Base-by-base conservation (phyloP, 2,888 invertebrate genomes). In the Mythimna ferrago region DNA sequence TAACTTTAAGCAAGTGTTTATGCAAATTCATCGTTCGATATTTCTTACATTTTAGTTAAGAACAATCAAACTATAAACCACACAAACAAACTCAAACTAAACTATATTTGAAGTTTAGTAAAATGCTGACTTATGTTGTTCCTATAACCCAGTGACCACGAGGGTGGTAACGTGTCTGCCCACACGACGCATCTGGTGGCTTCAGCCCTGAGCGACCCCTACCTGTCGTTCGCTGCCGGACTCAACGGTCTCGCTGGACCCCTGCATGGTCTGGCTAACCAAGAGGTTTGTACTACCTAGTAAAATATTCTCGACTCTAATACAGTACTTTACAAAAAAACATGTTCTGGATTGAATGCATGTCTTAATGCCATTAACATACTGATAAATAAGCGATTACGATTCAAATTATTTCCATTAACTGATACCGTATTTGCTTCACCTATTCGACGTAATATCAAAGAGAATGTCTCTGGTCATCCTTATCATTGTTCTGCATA, bases 101-200 rank as follows among this genome's bases (percentile, higher is more conserved):
- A 10, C 19, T 38, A 38, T 58, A 62, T 74, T 75, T 16, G 9
- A 48, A 9, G 16, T 38, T 38, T 10, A 4, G 2, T 6, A 10
- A n/a, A 35, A 35, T 57, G 19, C 21, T 76, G 53, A 58, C 21
- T 56, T 19, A 58, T 56, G n/a, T 51, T 44, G 6, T 71, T 65
- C 66, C 35, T 71, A 81, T 83, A 82, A 80, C 81, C n/a, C 92
- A 96, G 98, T 96, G 99, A 99, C 93, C 99, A 99, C 95, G 99
- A 99, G 95, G 99, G 99, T 85, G 99, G 99, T 86, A 99, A 99
- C 93, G 99, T 99, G 9, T 99, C 99, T 11, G 99, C 99, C 4
- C 99, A 99, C 95, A 98, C 99, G 0, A 98, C 98, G 19, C 99
- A 99, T 94, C 96, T 99, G 92, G 99, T 99, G 6, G 99, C 98